Conservation (phyloP, 2,888 invertebrate species). For the Mythimna pallens region DNA sequence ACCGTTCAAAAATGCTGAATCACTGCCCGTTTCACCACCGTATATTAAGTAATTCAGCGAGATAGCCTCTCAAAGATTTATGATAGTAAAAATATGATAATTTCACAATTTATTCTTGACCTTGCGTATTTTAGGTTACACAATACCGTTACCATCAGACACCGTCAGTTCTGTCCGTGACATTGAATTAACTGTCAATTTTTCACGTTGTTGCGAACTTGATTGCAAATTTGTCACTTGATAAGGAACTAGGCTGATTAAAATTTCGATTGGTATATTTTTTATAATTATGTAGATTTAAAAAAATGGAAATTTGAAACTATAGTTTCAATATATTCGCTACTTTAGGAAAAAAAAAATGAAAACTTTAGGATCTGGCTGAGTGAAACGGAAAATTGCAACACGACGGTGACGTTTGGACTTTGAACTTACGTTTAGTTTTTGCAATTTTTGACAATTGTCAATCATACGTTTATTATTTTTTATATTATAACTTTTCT, state of each 20-base stretch:
- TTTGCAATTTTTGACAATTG: not conserved
- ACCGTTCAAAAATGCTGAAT: conserved; percentile 52
- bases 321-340: no score
- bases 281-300: not conserved
- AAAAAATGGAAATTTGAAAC: accelerated
- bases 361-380: not conserved
- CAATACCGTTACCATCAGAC: conserved; percentile 13
- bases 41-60: conserved; percentile 53
- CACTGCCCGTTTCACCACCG: conserved; percentile 49
- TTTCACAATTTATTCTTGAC: conserved; percentile 58
- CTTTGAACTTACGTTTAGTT: conserved; percentile 43
- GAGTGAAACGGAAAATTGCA: conserved; percentile 4
- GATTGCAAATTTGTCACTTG: not conserved
- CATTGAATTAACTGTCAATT: conserved; percentile 19
- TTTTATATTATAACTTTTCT: no score
- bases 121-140: conserved; percentile 63
- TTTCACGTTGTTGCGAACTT: not conserved
- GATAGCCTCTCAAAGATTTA: conserved; percentile 47
- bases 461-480: no score
- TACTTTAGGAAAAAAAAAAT: not conserved
- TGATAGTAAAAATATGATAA: conserved; percentile 60
- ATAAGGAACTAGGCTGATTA: not conserved
- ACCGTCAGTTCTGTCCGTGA: conserved; percentile 42
- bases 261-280: not conserved
- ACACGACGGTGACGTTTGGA: conserved; percentile 38